Percentiles rank a stretch among this genome's conserved stretches.
phyloP scores from a whole-genome alignment of 2,888 invertebrate species.

The Thalpophila matura region DNA sequence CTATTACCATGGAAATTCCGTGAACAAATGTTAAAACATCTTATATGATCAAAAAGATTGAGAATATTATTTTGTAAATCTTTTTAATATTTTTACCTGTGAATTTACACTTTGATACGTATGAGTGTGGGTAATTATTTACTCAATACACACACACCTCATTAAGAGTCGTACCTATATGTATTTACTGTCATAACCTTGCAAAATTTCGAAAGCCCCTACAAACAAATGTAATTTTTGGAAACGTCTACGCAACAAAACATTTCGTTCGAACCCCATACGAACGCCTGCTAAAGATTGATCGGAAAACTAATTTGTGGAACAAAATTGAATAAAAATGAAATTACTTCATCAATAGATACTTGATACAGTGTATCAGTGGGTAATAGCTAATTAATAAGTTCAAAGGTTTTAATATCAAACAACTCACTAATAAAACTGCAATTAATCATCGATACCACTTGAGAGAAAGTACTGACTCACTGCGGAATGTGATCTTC shows the following conservation, averaged over 20 bases:
- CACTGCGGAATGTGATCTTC: constrained; percentile 72
- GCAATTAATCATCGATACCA: constrained; percentile 54
- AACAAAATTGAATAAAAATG: background rate
- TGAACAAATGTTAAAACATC: constrained; percentile 39
- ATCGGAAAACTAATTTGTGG: background rate
- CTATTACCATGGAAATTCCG: constrained; percentile 45
- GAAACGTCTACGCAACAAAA: background rate
- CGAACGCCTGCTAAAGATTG: too few species aligned
- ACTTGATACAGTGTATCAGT: constrained; percentile 3
- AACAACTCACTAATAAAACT: constrained; percentile 39
- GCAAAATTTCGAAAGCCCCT: constrained; percentile 37
- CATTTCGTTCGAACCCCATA: too few species aligned
- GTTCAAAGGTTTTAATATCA: constrained; percentile 41
- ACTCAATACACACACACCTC: constrained; percentile 31
- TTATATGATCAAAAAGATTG: too few species aligned
- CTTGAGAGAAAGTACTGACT: constrained; percentile 61
- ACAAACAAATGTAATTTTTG: constrained; percentile 11
- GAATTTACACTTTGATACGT: constrained; percentile 14
- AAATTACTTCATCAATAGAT: background rate
- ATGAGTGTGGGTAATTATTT: constrained; percentile 40
- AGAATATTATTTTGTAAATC: constrained; percentile 45
- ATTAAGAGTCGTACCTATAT: constrained; percentile 35
- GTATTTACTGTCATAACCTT: constrained; percentile 41
- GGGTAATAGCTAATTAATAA: constrained; percentile 35
- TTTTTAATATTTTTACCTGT: constrained; percentile 13